A percentile compares a stretch with the other conserved stretches of the same genome.
Evolutionary conservation across 2,113 vertebrate genomes (phyloP).

Genomic region (Plotosus lineatus): DNA sequence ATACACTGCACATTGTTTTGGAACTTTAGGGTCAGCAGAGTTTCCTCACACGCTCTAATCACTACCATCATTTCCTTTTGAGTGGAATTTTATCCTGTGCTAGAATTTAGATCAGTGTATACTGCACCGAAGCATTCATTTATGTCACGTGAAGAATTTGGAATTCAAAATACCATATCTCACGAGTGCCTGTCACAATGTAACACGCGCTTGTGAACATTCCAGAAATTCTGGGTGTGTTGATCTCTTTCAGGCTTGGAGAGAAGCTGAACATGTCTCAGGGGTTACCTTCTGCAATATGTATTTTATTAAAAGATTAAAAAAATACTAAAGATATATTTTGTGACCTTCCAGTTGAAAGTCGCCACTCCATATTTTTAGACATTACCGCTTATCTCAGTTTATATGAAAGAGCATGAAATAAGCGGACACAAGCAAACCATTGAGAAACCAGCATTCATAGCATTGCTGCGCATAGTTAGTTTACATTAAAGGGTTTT

Average conservation of each 20-base stretch:
- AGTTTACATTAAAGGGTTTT: too few species aligned
- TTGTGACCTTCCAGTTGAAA: too few species aligned
- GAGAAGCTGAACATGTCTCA: background rate
- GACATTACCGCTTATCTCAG: too few species aligned
- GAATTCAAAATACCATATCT: background rate
- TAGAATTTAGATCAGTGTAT: slow-evolving; percentile 1
- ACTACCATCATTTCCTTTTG: slow-evolving; percentile 19
- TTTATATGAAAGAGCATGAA: too few species aligned
- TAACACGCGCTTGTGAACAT: slow-evolving; percentile 53
- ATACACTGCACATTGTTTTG: slow-evolving; percentile 27
- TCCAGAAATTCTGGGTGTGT: slow-evolving; percentile 38
- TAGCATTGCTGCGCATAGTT: too few species aligned
- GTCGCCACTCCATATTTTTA: too few species aligned
- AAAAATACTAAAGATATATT: background rate
- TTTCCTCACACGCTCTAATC: slow-evolving; percentile 13
- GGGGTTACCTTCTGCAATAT: background rate
- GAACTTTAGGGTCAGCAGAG: background rate
- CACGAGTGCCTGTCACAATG: slow-evolving; percentile 45
- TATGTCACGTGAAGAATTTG: background rate
- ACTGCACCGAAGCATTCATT: slow-evolving; percentile 3
- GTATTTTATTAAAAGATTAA: background rate
- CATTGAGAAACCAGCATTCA: too few species aligned
- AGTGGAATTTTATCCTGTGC: slow-evolving; percentile 9
- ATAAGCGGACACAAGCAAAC: too few species aligned
- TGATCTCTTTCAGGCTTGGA: slow-evolving; percentile 35